Conservation (phyloP, 2,113 vertebrate genomes). For the Phrynosoma blainvillii region DNA sequence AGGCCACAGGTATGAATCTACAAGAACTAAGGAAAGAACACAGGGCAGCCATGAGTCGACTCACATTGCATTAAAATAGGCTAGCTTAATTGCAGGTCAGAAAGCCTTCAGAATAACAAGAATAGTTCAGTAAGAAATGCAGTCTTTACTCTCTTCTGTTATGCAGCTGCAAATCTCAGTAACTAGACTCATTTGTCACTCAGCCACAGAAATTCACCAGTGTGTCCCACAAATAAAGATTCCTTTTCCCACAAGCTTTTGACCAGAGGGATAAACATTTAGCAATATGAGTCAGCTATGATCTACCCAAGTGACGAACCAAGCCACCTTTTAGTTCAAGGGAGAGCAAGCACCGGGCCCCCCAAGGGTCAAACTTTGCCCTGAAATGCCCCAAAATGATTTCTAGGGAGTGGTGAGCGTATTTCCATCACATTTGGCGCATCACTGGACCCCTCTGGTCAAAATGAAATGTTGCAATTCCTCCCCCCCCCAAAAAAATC, state of each 20-base stretch:
- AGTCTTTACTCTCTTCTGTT: not conserved
- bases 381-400: too few species aligned
- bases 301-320: not conserved
- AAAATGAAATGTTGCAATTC: too few species aligned
- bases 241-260: not conserved
- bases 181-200: not conserved
- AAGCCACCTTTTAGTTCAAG: not conserved
- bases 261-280: not conserved
- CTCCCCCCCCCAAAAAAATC: too few species aligned
- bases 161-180: not conserved
- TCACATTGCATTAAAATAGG: not conserved
- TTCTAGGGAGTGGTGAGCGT: too few species aligned
- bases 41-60: too few species aligned
- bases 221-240: not conserved
- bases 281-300: not conserved
- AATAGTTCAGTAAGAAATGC: not conserved
- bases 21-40: too few species aligned
- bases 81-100: not conserved
- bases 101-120: not conserved
- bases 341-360: too few species aligned
- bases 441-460: too few species aligned
- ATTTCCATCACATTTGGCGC: too few species aligned
- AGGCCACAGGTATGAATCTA: too few species aligned
- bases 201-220: constrained; percentile 5
- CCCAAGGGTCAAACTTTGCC: not conserved